Evolutionary conservation across 2,888 invertebrate species (phyloP), one percentile per base, ranked within the genome.

Genomic region (Chrysomela aeneicollis): DNA sequence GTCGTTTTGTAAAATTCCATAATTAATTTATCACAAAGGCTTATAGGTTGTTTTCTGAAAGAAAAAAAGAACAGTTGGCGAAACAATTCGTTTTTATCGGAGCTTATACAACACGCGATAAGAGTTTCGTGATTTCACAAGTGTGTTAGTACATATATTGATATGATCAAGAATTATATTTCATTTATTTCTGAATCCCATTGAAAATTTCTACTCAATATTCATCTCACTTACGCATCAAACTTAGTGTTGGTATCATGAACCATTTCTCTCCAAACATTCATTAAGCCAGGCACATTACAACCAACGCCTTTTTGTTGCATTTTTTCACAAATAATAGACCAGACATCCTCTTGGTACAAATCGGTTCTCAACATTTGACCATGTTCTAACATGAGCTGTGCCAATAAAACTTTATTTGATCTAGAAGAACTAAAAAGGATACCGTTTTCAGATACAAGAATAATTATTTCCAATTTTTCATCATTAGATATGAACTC

Each of bases 271-370:
- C 22, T 46, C 57, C 57, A 57, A 22, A 57, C 46, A 10, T 57
- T 57, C 26, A 57, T 57, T 12, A 57, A 46, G 9, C 57, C 57
- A 46, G 57, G 57, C 1, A 57, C 57, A 57, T n/a, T 57, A 46
- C 57, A 57, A 26, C 15, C 17, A 46, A 57, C 46, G 18, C 57
- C 46, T 46, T 57, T 21, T 9, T 46, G 17, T 47, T 57, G 57
- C 57, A 57, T 57, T 57, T 57, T 57, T 17, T 57, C 22, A 22
- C 57, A 57, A 57, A 57, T 57, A 22, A 47, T 8, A 5, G 57
- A 57, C 57, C 57, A 57, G 26, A 57, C 22, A 21, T 47, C 57
- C 46, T 57, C 42, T 46, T 57, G 46, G 6, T 57, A 57, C 3
- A 57, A 22, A 18, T 57, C 57, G 9, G 15, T 57, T 57, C 17